phyloP scores from a whole-genome alignment of 2,888 invertebrate genomes.

The Sabatieria punctata region DNA sequence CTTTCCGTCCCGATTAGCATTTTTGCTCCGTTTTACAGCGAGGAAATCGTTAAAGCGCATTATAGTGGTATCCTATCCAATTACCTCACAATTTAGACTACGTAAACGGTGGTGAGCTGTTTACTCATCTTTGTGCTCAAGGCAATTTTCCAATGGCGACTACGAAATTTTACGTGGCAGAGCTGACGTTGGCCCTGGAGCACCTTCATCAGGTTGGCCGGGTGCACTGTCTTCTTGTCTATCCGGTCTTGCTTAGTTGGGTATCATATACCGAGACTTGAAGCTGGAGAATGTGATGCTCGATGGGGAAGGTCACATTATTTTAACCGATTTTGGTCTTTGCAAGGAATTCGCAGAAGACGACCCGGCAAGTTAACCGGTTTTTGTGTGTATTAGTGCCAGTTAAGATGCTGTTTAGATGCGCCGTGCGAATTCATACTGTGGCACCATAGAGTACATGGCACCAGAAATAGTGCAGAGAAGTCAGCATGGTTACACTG shows the following conservation, averaged over 20 bases:
- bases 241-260: slow-evolving; percentile 50
- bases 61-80: too few species aligned
- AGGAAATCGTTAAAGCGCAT: too few species aligned
- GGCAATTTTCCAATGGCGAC: slow-evolving; percentile 77
- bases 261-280: slow-evolving; percentile 92
- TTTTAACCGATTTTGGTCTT: slow-evolving; percentile 89
- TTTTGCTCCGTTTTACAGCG: background rate
- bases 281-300: slow-evolving; percentile 90
- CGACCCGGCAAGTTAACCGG: slow-evolving; percentile 36
- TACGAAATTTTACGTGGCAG: slow-evolving; percentile 81
- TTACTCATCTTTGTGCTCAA: slow-evolving; percentile 84
- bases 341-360: slow-evolving; percentile 74
- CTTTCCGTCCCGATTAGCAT: background rate
- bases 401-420: slow-evolving; percentile 36
- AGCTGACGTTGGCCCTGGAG: slow-evolving; percentile 83
- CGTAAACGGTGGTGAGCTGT: slow-evolving; percentile 88
- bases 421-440: slow-evolving; percentile 81
- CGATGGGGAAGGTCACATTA: slow-evolving; percentile 82
- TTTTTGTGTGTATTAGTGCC: background rate
- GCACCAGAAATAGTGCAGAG: too few species aligned
- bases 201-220: slow-evolving; percentile 66
- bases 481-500: slow-evolving; percentile 1
- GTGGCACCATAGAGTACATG: slow-evolving; percentile 98
- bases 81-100: too few species aligned
- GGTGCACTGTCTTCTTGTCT: background rate